Conservation (phyloP, 2,888 invertebrate genomes). For the Blomia tropicalis region DNA sequence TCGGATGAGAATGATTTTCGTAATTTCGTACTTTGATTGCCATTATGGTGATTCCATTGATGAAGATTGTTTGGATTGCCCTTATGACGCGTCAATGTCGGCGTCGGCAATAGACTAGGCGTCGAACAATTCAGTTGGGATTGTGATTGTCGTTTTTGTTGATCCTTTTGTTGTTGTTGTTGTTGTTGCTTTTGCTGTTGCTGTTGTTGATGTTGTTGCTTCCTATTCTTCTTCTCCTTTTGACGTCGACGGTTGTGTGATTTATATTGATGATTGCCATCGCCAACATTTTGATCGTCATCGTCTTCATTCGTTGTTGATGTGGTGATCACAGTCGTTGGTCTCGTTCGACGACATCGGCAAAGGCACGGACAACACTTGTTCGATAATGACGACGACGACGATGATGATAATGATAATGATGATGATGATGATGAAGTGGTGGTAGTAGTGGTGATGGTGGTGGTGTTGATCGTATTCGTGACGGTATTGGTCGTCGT, state of each 20-base stretch:
- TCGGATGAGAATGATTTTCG: not conserved
- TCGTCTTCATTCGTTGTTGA: not conserved
- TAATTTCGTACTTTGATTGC: not conserved
- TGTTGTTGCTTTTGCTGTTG: constrained; percentile 9
- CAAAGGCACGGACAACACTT: not conserved
- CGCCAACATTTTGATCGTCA: not conserved
- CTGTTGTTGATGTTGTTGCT: not conserved
- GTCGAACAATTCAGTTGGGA: not conserved
- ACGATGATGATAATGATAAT: not conserved
- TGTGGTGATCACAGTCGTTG: not conserved
- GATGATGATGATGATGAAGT: not conserved
- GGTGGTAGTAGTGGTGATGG: not conserved
- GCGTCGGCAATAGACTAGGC: not conserved
- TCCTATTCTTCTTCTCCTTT: no score
- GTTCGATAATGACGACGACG: not conserved
- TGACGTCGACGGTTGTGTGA: not conserved
- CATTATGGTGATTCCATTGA: not conserved
- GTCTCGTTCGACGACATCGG: not conserved
- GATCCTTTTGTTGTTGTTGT: constrained; percentile 11
- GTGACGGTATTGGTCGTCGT: no score
- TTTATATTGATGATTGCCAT: not conserved
- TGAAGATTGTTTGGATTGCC: constrained; percentile 2
- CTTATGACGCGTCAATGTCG: not conserved
- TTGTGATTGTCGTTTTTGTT: not conserved
- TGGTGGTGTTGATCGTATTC: no score